phyloP scores from a whole-genome alignment of 2,113 vertebrate species.

The Amphiprion ocellaris region DNA sequence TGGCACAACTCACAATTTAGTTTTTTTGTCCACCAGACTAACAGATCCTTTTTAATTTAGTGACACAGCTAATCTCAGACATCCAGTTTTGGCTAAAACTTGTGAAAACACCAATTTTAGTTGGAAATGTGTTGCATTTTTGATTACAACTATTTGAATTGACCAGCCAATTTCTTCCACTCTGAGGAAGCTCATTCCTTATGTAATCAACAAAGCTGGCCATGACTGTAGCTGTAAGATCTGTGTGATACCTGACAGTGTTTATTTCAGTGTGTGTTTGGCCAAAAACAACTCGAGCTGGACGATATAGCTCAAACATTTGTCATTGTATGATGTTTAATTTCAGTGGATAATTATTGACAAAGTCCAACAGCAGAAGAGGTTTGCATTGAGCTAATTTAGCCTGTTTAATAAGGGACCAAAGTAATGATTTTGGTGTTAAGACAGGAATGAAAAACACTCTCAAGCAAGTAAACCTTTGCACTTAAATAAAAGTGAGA shows the following conservation, averaged over 20 bases:
- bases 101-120: neutral
- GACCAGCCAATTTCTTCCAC: neutral
- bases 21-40: too few relatives aligned
- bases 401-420: too few relatives aligned
- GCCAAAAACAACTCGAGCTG: constrained; percentile 32
- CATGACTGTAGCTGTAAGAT: constrained; percentile 25
- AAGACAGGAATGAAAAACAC: too few relatives aligned
- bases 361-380: too few relatives aligned
- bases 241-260: constrained; percentile 49
- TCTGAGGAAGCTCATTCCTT: constrained; percentile 9
- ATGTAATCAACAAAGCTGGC: neutral
- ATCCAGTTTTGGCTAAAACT: constrained; percentile 1
- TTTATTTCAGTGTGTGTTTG: constrained; percentile 45
- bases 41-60: neutral
- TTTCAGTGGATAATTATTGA: too few relatives aligned
- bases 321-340: too few relatives aligned
- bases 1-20: too few relatives aligned
- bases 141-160: neutral
- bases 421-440: too few relatives aligned
- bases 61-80: neutral
- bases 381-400: too few relatives aligned
- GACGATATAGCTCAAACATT: too few relatives aligned
- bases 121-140: neutral
- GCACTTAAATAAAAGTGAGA: neutral
- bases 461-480: too few relatives aligned